Evolutionary conservation across 2,797 vertebrate genomes (phyloP).

Genomic region (Bryconaethiops microstoma): DNA sequence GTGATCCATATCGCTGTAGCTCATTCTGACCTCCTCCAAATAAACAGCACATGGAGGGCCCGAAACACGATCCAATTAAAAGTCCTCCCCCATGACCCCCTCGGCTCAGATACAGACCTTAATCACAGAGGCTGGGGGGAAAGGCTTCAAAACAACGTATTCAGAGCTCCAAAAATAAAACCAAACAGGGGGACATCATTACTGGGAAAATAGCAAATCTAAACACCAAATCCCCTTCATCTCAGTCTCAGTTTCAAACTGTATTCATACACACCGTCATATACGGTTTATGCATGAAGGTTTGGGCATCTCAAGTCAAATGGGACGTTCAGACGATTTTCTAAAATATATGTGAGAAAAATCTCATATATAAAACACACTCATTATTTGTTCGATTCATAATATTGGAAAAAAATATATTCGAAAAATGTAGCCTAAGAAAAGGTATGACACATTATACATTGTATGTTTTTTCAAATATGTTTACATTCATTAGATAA

Average conservation of each 20-base stretch:
- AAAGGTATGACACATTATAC: no score
- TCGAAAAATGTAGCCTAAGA: no score
- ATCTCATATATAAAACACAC: no score
- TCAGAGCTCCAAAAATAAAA: conserved; percentile 11
- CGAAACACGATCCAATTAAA: conserved; percentile 48
- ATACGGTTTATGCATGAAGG: no score
- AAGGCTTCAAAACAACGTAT: conserved; percentile 13
- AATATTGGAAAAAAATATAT: no score
- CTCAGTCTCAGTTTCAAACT: conserved; percentile 1
- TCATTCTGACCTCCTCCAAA: conserved; percentile 35
- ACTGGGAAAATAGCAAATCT: not conserved
- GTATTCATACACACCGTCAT: no score
- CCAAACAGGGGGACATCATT: not conserved
- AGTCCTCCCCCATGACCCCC: conserved; percentile 34
- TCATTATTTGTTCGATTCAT: no score
- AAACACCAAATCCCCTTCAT: not conserved
- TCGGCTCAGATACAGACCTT: conserved; percentile 16
- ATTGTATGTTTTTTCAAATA: no score
- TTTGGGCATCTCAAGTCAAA: no score
- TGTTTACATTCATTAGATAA: no score
- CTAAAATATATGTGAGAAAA: no score
- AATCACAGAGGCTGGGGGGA: conserved; percentile 11
- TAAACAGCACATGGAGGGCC: conserved; percentile 44
- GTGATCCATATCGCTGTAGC: conserved; percentile 39
- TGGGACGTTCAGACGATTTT: no score